Base-by-base conservation (phyloP, 2,113 vertebrate genomes). In the Colinus virginianus region DNA sequence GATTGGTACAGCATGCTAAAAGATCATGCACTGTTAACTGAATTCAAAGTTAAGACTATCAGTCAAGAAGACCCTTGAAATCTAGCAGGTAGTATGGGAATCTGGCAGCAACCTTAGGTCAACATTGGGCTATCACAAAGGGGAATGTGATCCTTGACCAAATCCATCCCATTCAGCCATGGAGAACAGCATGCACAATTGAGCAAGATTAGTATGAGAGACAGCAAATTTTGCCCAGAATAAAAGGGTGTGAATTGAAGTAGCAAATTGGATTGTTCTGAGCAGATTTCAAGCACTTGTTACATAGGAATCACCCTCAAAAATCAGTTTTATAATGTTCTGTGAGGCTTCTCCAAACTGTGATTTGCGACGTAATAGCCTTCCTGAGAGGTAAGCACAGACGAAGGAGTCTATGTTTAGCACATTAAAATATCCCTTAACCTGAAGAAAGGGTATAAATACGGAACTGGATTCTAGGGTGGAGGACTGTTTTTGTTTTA, bases 301-400 rank as follows among this genome's bases (percentile, higher is more conserved):
- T 80, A 12, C 30, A 18, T 62, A 30, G n/a, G 42, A 83, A 34
- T 61, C 4, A 34, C 3, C 23, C 7, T 38, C 45, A 62, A 69
- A 53, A 21, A 74, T 66, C 16, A 78, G 13, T 8, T 86, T 69
- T 68, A 53, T 51, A 7, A 12, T n/a, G 23, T 78, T 69, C 40
- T 14, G 49, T 0, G 0, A 67, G 32, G 26, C 4, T 81, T 71
- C n/a, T 26, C 0, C 30, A n/a, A 77, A 8, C 34, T 76, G 16
- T 51, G 58, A 14, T 15, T 26, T 61, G 14, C 62, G 38, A 80
- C 21, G 67, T 16, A 70, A 30, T 18, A 34, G 42, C 32, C 56
- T 55, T 51, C 86, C 32, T 68, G 62, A 93, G 9, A 86, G 25
- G 43, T 84, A 86, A 81, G 14, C 26, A 56, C 15, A 62, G 28